Evolutionary conservation across 1,140 invertebrate species (phyloP), one percentile per base, ranked within the genome.

Genomic region (Ctenoplectra terminalis): DNA sequence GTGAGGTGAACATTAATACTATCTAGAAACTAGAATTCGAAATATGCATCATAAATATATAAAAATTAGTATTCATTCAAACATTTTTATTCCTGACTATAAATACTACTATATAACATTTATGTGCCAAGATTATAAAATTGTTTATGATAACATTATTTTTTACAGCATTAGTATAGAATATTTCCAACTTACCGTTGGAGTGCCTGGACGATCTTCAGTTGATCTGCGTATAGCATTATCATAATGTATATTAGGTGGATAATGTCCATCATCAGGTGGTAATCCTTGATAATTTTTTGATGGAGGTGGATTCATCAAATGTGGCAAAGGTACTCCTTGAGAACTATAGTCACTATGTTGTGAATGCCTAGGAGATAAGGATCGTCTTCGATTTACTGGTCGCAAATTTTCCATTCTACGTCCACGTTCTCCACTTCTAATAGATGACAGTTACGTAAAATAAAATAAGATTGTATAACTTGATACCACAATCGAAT

Each of bases 121-220:
- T 52, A 52, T n/a, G n/a, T 60, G 1, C 46, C 34, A 77, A 72
- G 23, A 52, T 15, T n/a, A 52, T 20, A 54, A 4, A 43, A 48
- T 52, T 67, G 37, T 20, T 31, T n/a, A n/a, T n/a, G n/a, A n/a
- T n/a, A 48, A 48, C 46, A 15, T 15, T 48, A 48, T 15, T 48
- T 11, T 11, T 8, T 11, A 48, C 13, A 48, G 46, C 23, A 58
- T 73, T 52, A 56, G 43, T 50, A 64, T 43, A 64, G 40, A 58
- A 64, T 31, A n/a, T 52, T 54, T 52, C 17, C 8, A 13, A 91
- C 96, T 95, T 74, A 96, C 95, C 17, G 96, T 97, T 3, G 96
- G 96, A 23, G 96, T 96, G 46, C 95, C 96, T 17, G 96, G 94
- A 56, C 96, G 93, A 83, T 96, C 96, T 90, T 96, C 95, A 26